Percentiles rank a stretch among this genome's conserved stretches.
Evolutionary conservation across 2,888 invertebrate genomes (phyloP).

Genomic region (Apotomis turbidana): DNA sequence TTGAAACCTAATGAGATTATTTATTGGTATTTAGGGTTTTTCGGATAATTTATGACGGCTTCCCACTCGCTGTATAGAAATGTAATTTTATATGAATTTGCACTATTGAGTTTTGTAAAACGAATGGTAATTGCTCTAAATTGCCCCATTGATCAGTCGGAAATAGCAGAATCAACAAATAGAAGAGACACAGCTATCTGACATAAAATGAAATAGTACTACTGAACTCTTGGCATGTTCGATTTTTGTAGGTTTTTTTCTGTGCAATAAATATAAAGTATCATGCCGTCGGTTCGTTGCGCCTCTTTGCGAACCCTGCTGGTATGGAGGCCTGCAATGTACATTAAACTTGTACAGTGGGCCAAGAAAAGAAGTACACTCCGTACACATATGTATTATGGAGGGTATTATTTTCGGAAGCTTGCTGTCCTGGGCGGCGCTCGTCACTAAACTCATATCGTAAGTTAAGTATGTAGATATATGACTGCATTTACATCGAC

Average conservation of each 20-base stretch:
- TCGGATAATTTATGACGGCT: conserved; percentile 1
- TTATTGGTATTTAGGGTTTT: conserved; percentile 22
- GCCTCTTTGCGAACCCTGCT: too few relatives aligned
- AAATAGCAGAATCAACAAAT: background rate
- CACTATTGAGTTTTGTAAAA: background rate
- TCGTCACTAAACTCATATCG: conserved; percentile 14
- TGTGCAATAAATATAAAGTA: too few relatives aligned
- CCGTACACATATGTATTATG: too few relatives aligned
- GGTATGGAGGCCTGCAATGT: too few relatives aligned
- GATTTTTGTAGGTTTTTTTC: too few relatives aligned
- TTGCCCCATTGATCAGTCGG: background rate
- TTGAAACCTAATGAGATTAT: conserved; percentile 16
- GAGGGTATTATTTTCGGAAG: too few relatives aligned
- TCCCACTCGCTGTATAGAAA: background rate
- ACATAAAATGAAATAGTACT: too few relatives aligned
- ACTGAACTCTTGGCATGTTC: too few relatives aligned
- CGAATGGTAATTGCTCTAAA: background rate
- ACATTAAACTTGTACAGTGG: too few relatives aligned
- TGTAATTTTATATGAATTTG: conserved; percentile 16
- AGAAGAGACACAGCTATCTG: background rate
- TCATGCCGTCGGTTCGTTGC: too few relatives aligned
- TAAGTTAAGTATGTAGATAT: conserved; percentile 30
- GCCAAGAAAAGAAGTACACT: too few relatives aligned
- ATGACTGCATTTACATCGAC: conserved; percentile 33
- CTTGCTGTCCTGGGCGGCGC: background rate